Evolutionary conservation across 2,797 vertebrate genomes (phyloP).

Genomic region (Pitangus sulphuratus): DNA sequence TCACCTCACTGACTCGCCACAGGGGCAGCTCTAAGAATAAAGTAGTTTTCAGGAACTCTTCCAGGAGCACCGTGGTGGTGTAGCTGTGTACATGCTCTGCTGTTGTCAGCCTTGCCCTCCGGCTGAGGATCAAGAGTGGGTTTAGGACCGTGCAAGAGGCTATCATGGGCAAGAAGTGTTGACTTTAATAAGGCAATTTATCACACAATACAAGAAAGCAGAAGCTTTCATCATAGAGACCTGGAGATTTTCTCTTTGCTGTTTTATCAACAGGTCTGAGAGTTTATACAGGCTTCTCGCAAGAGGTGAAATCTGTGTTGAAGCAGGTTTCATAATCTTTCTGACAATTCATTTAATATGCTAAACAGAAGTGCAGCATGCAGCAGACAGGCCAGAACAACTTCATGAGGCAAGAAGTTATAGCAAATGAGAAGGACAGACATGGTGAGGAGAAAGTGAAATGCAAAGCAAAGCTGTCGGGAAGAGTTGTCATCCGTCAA

Average conservation of each 20-base stretch:
- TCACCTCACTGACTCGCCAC: background rate
- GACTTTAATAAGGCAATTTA: background rate
- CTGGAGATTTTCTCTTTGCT: background rate
- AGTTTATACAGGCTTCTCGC: background rate
- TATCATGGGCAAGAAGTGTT: background rate
- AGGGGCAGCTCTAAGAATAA: background rate
- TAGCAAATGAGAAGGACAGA: background rate
- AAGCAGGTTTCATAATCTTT: background rate
- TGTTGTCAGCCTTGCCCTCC: background rate
- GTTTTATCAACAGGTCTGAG: background rate
- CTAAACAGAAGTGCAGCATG: background rate
- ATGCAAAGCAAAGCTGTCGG: background rate
- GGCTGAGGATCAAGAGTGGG: background rate
- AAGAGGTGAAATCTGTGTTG: background rate
- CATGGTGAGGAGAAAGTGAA: rapidly evolving
- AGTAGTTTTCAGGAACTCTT: background rate
- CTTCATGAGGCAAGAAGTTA: background rate
- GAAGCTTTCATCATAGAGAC: background rate
- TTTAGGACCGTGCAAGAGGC: background rate
- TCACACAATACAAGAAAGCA: background rate
- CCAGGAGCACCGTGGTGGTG: rapidly evolving
- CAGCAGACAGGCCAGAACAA: background rate
- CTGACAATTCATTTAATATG: background rate
- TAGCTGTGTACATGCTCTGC: background rate
- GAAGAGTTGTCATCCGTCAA: background rate